phyloP scores from a whole-genome alignment of 2,113 vertebrate species.

The Setophaga kirtlandii region DNA sequence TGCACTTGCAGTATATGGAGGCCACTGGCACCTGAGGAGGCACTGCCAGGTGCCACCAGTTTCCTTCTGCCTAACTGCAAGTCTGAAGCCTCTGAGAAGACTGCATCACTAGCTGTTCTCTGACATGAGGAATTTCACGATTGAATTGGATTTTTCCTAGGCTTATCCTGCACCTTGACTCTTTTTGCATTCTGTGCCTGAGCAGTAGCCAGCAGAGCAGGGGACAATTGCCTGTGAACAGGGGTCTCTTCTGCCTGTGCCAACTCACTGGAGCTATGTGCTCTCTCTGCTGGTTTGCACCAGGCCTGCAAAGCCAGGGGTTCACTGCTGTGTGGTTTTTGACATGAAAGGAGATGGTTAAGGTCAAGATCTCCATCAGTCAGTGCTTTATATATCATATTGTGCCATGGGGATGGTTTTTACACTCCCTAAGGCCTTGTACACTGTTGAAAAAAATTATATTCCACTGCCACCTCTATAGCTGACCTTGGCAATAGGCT shows the following conservation, averaged over 20 bases:
- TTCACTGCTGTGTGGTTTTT: background rate
- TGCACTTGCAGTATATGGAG: background rate
- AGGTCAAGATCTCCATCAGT: background rate
- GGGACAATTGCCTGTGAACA: background rate
- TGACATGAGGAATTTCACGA: background rate
- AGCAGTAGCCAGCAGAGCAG: background rate
- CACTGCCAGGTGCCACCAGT: background rate
- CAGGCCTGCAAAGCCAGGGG: background rate
- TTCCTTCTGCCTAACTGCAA: background rate
- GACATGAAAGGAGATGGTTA: background rate
- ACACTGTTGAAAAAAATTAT: background rate
- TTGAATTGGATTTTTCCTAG: background rate
- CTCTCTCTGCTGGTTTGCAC: background rate
- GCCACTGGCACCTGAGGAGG: background rate
- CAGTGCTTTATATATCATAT: background rate
- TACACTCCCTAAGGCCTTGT: background rate
- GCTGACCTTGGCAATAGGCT: background rate
- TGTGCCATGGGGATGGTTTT: background rate
- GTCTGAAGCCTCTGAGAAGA: background rate
- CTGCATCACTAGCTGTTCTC: background rate
- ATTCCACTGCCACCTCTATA: background rate
- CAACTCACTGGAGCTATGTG: background rate
- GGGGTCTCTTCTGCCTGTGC: background rate
- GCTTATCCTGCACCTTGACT: background rate
- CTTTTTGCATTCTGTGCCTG: background rate